A percentile compares a stretch with the other conserved stretches of the same genome.
Evolutionary conservation across 2,797 vertebrate species (phyloP).

Genomic region (Graptemys geographica): DNA sequence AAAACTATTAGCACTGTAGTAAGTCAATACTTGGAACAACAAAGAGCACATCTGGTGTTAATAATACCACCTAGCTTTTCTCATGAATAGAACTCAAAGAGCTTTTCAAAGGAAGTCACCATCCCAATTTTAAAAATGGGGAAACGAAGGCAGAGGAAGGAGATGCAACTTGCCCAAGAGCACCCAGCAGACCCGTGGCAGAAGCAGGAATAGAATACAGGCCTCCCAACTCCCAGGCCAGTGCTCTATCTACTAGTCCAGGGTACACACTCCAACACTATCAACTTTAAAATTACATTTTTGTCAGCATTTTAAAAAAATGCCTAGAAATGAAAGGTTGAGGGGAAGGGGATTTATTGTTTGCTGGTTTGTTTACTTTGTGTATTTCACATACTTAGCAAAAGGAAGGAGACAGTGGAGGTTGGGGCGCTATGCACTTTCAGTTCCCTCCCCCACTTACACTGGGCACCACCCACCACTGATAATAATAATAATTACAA

Average conservation of each 20-base stretch:
- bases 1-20: neutral
- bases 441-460: neutral
- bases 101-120: neutral
- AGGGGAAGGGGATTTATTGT: neutral
- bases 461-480: neutral
- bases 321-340: neutral
- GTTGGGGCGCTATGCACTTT: neutral
- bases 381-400: neutral
- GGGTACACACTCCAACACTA: no score
- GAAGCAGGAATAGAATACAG: no score
- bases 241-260: neutral
- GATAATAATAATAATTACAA: neutral
- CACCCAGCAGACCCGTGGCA: neutral
- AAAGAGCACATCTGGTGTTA: neutral
- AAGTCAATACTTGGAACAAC: neutral
- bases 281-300: neutral
- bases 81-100: neutral
- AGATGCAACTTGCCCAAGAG: neutral
- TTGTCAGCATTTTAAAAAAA: neutral
- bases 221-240: neutral
- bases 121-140: neutral
- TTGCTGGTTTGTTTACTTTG: neutral
- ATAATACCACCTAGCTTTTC: neutral
- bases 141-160: neutral
- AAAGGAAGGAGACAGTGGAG: neutral